These are phyloP conservation scores for Parapsyche elsis DNA, from an alignment of 1,140 invertebrate genomes.

Conservation along the genomic window DNA sequence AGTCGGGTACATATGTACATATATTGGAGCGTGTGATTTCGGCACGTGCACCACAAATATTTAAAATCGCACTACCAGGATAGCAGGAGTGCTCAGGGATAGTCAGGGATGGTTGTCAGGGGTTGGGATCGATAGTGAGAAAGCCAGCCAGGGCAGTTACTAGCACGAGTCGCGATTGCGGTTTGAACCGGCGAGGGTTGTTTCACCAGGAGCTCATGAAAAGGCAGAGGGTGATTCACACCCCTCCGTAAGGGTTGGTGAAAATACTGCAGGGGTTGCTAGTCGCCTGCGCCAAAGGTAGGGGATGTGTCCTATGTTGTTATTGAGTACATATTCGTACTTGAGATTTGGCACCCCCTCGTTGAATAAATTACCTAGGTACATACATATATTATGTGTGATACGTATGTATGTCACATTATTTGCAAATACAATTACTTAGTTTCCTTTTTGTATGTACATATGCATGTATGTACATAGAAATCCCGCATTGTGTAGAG, in stretches of 20 bases:
- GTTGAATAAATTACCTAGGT: too few species aligned
- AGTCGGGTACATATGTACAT: background rate
- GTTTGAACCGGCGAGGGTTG: slow-evolving; percentile 39
- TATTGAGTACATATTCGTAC: too few species aligned
- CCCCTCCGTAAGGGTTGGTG: background rate
- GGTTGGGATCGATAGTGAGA: slow-evolving; percentile 11
- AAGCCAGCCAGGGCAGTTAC: background rate
- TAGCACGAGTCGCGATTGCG: background rate
- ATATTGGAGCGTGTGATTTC: background rate
- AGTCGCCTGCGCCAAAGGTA: too few species aligned
- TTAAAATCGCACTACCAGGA: slow-evolving; percentile 32
- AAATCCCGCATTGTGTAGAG: too few species aligned
- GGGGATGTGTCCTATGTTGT: too few species aligned
- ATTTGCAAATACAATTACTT: background rate
- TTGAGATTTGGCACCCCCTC: too few species aligned
- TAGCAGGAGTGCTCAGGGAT: background rate
- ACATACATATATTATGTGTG: too few species aligned
- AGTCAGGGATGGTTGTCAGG: background rate
- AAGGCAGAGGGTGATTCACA: background rate
- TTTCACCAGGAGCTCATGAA: slow-evolving; percentile 19
- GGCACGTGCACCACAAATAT: slow-evolving; percentile 41
- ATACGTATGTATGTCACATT: too few species aligned
- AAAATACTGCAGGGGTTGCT: too few species aligned
- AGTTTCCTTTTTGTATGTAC: background rate
- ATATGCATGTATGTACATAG: background rate